Evolutionary conservation across 1,140 invertebrate genomes (phyloP).

Genomic region (Hydropsyche tenuis): DNA sequence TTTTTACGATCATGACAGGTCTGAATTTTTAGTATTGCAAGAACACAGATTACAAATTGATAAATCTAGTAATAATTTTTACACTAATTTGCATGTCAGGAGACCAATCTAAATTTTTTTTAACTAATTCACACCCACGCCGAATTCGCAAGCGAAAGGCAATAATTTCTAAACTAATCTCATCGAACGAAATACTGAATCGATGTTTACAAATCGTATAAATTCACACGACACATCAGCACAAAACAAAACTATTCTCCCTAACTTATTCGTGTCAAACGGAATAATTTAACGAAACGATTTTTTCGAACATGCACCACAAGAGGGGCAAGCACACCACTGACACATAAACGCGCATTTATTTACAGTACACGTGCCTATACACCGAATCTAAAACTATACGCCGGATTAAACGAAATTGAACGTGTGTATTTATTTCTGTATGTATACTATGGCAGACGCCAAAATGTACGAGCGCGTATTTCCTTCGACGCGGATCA

Average conservation of each 20-base stretch:
- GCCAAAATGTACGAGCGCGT: constrained; percentile 1
- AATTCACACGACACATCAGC: background rate
- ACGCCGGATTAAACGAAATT: background rate
- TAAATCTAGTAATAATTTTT: constrained; percentile 6
- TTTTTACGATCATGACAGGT: background rate
- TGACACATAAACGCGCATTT: constrained; percentile 4
- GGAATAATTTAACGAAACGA: no score
- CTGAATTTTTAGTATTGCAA: background rate
- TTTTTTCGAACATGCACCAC: no score
- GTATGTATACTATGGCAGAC: background rate
- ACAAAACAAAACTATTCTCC: background rate
- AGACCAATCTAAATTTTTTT: background rate
- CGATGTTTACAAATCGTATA: no score
- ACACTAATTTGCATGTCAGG: constrained; percentile 3
- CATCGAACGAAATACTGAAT: no score
- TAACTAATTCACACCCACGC: no score
- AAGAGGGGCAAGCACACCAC: background rate
- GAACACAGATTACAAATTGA: constrained; percentile 9
- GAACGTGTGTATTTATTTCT: constrained; percentile 14
- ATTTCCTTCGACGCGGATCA: constrained; percentile 21
- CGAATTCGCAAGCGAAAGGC: no score
- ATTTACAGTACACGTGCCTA: background rate
- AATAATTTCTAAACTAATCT: no score
- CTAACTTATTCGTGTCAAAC: background rate
- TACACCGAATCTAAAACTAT: no score